A percentile compares a stretch with the other conserved stretches of the same genome.
Conservation (phyloP, 2,797 vertebrate genomes). For the Erpetoichthys calabaricus region DNA sequence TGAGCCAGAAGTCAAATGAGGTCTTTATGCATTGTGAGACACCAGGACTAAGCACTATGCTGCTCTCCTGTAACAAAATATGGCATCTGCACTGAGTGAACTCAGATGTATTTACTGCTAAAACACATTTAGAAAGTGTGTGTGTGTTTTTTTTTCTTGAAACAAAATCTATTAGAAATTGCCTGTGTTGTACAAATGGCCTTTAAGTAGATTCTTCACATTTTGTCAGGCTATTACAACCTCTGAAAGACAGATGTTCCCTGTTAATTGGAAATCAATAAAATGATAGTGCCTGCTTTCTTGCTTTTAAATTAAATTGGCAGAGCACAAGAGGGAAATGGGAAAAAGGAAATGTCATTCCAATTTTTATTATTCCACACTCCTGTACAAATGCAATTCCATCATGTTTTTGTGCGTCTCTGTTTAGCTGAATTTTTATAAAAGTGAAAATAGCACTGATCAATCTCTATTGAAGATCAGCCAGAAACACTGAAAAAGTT, state of each 20-base stretch:
- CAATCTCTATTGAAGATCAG: no score
- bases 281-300: slow-evolving; percentile 4
- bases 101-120: no score
- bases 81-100: no score
- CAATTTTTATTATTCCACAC: slow-evolving; percentile 2
- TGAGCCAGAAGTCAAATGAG: no score
- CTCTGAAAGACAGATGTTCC: slow-evolving; percentile 3
- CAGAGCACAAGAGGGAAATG: neutral
- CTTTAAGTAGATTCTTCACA: slow-evolving; percentile 2
- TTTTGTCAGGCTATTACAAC: slow-evolving; percentile 3
- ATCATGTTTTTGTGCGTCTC: no score
- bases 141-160: neutral
- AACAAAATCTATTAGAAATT: neutral
- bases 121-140: neutral
- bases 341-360: slow-evolving; percentile 1
- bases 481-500: no score
- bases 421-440: no score
- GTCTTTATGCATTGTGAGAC: no score
- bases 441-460: no score
- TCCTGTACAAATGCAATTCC: slow-evolving; percentile 1
- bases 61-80: no score
- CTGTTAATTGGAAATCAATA: slow-evolving; percentile 6
- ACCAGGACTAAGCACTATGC: no score
- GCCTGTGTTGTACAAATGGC: neutral
- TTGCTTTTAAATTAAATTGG: slow-evolving; percentile 2